phyloP scores from a whole-genome alignment of 2,797 vertebrate species.

The Synanceia verrucosa region DNA sequence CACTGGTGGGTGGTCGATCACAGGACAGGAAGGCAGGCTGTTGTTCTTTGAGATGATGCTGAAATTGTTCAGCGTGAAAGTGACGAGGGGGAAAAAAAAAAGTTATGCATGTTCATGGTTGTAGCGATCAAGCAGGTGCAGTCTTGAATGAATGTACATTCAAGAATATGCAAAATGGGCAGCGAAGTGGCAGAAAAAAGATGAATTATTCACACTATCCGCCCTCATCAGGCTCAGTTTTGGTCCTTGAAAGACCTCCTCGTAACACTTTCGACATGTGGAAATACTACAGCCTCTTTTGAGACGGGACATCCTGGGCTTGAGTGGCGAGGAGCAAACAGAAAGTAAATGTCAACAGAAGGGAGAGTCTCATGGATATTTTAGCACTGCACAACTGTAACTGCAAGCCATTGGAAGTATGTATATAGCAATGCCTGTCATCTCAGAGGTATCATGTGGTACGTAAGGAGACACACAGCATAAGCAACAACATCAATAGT shows the following conservation, averaged over 20 bases:
- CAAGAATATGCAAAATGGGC: slow-evolving; percentile 48
- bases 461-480: slow-evolving; percentile 48
- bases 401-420: slow-evolving; percentile 39
- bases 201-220: slow-evolving; percentile 66
- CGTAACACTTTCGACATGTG: slow-evolving; percentile 17
- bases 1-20: slow-evolving; percentile 43
- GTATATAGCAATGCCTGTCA: slow-evolving; percentile 39
- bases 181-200: slow-evolving; percentile 41
- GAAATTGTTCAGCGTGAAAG: slow-evolving; percentile 23
- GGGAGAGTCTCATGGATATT: slow-evolving; percentile 34
- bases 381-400: slow-evolving; percentile 37
- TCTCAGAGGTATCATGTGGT: slow-evolving; percentile 50
- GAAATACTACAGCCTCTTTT: slow-evolving; percentile 17
- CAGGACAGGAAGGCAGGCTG: slow-evolving; percentile 34
- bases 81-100: slow-evolving; percentile 3
- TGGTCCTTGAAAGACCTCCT: slow-evolving; percentile 28
- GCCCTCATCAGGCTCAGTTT: slow-evolving; percentile 27
- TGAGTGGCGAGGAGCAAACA: slow-evolving; percentile 22
- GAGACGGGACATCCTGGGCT: slow-evolving; percentile 2
- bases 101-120: slow-evolving; percentile 50
- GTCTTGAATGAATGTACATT: slow-evolving; percentile 48
- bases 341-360: slow-evolving; percentile 34
- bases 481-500: slow-evolving; percentile 61
- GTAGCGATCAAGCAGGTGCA: slow-evolving; percentile 30
- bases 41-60: slow-evolving; percentile 32